Evolutionary conservation across 1,140 invertebrate species (phyloP).

Genomic region (Neodiprion pinetum): DNA sequence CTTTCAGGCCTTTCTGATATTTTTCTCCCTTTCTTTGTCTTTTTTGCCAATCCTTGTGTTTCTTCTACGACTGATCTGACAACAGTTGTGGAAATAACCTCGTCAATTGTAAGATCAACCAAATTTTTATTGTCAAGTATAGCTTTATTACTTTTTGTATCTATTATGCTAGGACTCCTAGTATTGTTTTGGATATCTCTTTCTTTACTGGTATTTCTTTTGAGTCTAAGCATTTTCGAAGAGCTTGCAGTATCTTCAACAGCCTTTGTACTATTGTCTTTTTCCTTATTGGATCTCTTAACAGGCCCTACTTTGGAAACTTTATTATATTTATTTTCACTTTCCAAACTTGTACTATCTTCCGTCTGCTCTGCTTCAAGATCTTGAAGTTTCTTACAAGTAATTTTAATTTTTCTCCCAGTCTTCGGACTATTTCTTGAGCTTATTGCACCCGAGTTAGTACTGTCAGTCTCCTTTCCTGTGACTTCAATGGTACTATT

Average conservation of each 20-base stretch:
- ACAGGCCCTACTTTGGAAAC: conserved; percentile 24
- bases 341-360: neutral
- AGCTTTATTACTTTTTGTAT: conserved; percentile 31
- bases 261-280: conserved; percentile 20
- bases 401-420: conserved; percentile 33
- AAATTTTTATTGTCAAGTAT: conserved; percentile 42
- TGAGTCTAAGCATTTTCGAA: conserved; percentile 21
- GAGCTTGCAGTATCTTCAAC: conserved; percentile 30
- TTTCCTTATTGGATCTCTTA: conserved; percentile 7
- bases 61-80: conserved; percentile 43
- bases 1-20: conserved; percentile 42
- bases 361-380: conserved; percentile 28
- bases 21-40: conserved; percentile 43
- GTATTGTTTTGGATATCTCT: conserved; percentile 25
- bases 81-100: conserved; percentile 56
- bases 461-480: too few relatives aligned
- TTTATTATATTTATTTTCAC: neutral
- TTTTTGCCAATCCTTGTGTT: conserved; percentile 36
- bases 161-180: conserved; percentile 20
- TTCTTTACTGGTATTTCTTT: conserved; percentile 34
- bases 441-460: neutral
- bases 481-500: too few relatives aligned
- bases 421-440: conserved; percentile 45
- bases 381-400: conserved; percentile 23
- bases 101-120: conserved; percentile 56